Conservation (phyloP, 2,113 vertebrate species). For the Carollia perspicillata region DNA sequence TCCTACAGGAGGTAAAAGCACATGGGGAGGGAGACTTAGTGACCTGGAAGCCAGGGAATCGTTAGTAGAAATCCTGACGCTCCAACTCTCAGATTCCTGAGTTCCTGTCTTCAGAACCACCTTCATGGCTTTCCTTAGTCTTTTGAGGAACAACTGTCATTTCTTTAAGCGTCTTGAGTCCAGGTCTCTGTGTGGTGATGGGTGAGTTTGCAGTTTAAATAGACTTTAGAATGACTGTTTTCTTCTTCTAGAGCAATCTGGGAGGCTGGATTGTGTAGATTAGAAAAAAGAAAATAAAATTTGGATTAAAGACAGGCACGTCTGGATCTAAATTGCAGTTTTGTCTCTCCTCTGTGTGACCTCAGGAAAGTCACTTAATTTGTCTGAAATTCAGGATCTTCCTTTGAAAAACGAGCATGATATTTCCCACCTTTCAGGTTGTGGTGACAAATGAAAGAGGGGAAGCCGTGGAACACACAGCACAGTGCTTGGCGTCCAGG, state of each 20-base stretch:
- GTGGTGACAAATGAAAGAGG: neutral
- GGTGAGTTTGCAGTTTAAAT: neutral
- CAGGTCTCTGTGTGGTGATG: neutral
- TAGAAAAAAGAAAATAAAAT: conserved; percentile 21
- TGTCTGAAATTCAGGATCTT: neutral
- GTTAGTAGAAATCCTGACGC: neutral
- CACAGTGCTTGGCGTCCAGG: neutral
- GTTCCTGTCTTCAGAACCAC: neutral
- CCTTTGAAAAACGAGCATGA: neutral
- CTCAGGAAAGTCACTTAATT: neutral
- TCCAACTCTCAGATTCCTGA: neutral
- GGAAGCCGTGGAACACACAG: neutral
- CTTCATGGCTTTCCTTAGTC: fast-evolving
- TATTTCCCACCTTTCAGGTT: neutral
- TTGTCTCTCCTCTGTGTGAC: neutral
- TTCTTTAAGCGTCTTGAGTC: neutral
- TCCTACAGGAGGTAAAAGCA: neutral
- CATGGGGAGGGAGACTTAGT: neutral
- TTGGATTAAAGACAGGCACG: neutral
- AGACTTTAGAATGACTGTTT: neutral
- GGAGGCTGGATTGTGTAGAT: neutral
- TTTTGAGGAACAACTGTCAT: neutral
- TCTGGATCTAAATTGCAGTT: neutral
- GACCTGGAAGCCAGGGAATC: neutral
- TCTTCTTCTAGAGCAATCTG: neutral